Base-by-base conservation (phyloP, 2,797 vertebrate genomes). In the Girardinus metallicus region DNA sequence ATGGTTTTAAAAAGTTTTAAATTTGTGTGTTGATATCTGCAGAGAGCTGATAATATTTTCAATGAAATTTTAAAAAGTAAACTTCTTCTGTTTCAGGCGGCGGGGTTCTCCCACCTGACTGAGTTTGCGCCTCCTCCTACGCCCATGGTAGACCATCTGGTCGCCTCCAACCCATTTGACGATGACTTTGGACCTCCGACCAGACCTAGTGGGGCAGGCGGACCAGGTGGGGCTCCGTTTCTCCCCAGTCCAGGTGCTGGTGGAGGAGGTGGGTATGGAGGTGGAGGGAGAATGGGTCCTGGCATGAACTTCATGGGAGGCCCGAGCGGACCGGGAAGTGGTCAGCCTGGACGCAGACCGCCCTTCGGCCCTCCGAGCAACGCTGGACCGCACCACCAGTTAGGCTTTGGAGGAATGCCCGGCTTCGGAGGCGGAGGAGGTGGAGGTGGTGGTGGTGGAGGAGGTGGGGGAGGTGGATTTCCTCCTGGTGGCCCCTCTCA, bases 61-160 rank as follows among this genome's bases (percentile, higher is more conserved):
- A 13, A 12, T 1, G 2, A 68, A 43, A 68, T n/a, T 55, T 55
- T 26, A n/a, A 70, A 43, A 70, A n/a, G 10, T 11, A 5, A 41
- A 41, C 41, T 10, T 64, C 0, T 31, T 44, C 51, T 79, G 60
- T 81, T 86, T 75, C 74, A 99, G 98, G 96, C 97, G 76, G 96
- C 98, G 4, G 96, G 97, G 4, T 99, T 99, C 84, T 99, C 98
- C 70, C 98, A 99, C 91, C 97, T 99, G 83, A 98, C 98, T 62
- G 98, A 99, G 96, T 99, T 99, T 88, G 98, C 98, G 0, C 98
- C 98, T 23, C 98, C 98, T 36, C 98, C 98, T 1, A 99, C 98
- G 5, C 98, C 98, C 13, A 99, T 99, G 98, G 98, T 99, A 80
- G 98, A 99, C 74, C 98, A 99, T 92, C 93, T 99, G 92, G 98